Evolutionary conservation across 2,113 vertebrate genomes (phyloP).

Genomic region (Rhipidura dahli): DNA sequence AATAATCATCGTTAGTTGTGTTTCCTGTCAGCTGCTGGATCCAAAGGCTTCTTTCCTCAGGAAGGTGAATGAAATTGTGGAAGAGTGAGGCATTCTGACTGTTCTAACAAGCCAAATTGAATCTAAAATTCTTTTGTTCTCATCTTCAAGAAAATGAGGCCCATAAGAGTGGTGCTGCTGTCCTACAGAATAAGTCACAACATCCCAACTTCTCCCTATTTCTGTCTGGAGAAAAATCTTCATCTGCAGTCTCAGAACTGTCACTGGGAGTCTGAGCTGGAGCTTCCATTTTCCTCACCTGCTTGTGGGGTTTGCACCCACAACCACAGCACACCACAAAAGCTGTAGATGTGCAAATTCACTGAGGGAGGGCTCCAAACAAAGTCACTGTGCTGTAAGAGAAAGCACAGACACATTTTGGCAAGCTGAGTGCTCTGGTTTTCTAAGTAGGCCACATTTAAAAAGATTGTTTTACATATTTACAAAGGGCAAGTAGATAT

Average conservation of each 20-base stretch:
- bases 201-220: not conserved
- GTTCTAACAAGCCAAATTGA: not conserved
- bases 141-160: not conserved
- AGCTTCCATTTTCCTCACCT: not conserved
- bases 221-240: not conserved
- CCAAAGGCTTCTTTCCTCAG: not conserved
- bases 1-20: slow-evolving; percentile 3
- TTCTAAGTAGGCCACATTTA: not conserved
- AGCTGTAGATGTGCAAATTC: not conserved
- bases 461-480: not conserved
- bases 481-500: not conserved
- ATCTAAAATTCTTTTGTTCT: not conserved
- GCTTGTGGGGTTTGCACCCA: not conserved
- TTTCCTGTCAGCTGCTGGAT: not conserved
- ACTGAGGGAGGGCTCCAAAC: not conserved
- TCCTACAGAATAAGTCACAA: not conserved
- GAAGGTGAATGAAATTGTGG: not conserved
- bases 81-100: not conserved
- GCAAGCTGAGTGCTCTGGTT: not conserved
- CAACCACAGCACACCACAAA: not conserved
- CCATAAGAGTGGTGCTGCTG: not conserved
- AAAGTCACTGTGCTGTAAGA: not conserved
- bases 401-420: not conserved
- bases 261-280: not conserved
- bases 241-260: not conserved